Evolutionary conservation across 1,140 invertebrate species (phyloP).

Genomic region (Cyclargus thomasi): DNA sequence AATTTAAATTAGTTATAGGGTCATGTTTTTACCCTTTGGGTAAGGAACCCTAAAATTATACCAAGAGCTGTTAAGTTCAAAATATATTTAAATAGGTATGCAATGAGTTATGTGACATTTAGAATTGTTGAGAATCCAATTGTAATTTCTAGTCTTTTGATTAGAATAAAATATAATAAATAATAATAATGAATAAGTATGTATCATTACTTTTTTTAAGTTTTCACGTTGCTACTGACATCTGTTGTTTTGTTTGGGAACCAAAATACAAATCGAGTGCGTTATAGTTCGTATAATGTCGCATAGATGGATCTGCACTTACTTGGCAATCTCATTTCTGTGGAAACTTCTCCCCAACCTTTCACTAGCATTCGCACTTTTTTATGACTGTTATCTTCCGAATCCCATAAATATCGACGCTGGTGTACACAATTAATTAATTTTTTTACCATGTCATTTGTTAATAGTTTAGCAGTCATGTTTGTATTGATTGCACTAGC

Average conservation of each 20-base stretch:
- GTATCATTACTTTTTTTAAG: no score
- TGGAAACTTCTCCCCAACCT: no score
- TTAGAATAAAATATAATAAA: no score
- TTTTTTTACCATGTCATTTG: background rate
- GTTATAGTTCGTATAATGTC: background rate
- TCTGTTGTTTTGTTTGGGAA: background rate
- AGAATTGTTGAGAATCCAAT: no score
- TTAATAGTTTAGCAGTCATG: background rate
- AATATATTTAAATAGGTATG: no score
- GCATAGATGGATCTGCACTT: slow-evolving; percentile 14
- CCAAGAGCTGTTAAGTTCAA: no score
- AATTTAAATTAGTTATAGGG: no score
- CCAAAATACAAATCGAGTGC: background rate
- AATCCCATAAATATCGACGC: slow-evolving; percentile 20
- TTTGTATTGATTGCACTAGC: background rate
- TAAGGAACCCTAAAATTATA: no score
- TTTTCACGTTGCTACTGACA: background rate
- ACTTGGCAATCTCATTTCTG: slow-evolving; percentile 16
- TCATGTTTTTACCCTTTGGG: no score
- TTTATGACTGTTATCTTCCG: background rate
- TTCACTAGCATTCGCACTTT: slow-evolving; percentile 12
- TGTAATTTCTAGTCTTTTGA: no score
- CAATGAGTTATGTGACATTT: no score
- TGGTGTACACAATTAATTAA: slow-evolving; percentile 39
- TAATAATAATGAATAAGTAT: no score